These are phyloP conservation scores for Empis livida DNA, from an alignment of 2,888 invertebrate species.

Conservation along the genomic window DNA sequence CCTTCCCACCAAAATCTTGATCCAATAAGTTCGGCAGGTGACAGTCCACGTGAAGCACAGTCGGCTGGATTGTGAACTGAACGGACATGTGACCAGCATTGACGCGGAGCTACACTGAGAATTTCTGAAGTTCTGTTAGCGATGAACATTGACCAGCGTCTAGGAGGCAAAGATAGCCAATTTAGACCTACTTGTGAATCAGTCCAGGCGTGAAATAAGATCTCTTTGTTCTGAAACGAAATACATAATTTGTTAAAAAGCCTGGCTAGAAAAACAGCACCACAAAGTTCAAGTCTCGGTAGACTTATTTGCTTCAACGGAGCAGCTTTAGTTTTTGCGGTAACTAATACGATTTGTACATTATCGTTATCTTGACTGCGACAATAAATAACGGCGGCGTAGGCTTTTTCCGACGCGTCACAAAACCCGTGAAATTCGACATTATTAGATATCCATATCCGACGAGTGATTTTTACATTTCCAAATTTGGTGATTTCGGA, in stretches of 20 bases:
- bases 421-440: too few species aligned
- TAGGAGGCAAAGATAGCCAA: not conserved
- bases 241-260: conserved; percentile 3
- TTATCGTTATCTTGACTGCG: too few species aligned
- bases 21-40: not conserved
- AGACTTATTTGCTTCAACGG: too few species aligned
- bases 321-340: too few species aligned
- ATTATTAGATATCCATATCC: too few species aligned
- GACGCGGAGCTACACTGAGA: too few species aligned
- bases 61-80: conserved; percentile 6
- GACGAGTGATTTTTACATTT: too few species aligned
- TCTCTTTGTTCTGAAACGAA: conserved; percentile 1
- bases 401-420: not conserved
- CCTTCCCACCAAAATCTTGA: conserved; percentile 4
- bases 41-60: conserved; percentile 6
- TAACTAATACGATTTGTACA: too few species aligned
- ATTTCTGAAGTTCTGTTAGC: conserved; percentile 4
- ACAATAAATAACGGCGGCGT: too few species aligned
- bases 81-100: conserved; percentile 7
- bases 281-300: too few species aligned
- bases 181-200: not conserved
- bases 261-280: not conserved
- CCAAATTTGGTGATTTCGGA: too few species aligned
- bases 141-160: conserved; percentile 4
- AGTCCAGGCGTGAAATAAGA: not conserved